These are phyloP conservation scores for Leptopilina clavipes DNA, from an alignment of 1,140 invertebrate species.

Conservation along the genomic window DNA sequence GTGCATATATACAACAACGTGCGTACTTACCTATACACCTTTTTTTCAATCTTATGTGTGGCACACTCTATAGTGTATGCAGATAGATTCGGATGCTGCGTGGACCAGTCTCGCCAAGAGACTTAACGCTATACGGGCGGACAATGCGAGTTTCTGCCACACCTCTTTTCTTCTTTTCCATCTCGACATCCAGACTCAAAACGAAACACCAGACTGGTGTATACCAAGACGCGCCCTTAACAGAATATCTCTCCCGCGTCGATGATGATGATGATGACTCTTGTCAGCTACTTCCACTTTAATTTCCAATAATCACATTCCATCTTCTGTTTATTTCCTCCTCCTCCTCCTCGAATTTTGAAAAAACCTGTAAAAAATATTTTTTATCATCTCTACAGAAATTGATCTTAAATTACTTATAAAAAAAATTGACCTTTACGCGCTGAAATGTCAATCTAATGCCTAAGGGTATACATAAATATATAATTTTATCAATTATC, in stretches of 20 bases:
- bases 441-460: neutral
- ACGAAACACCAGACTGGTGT: slow-evolving; percentile 37
- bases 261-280: neutral
- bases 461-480: neutral
- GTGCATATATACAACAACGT: slow-evolving; percentile 45
- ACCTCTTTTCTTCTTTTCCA: slow-evolving; percentile 71
- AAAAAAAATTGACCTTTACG: neutral
- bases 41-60: slow-evolving; percentile 50
- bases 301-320: slow-evolving; percentile 30
- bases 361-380: too few species aligned
- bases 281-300: neutral
- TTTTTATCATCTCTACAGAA: too few species aligned
- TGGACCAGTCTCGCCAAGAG: slow-evolving; percentile 65
- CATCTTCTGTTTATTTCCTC: too few species aligned
- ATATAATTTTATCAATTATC: neutral
- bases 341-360: slow-evolving; percentile 22
- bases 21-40: slow-evolving; percentile 34
- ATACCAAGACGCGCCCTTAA: slow-evolving; percentile 61
- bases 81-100: slow-evolving; percentile 71
- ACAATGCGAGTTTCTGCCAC: slow-evolving; percentile 70
- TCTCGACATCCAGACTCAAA: slow-evolving; percentile 53
- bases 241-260: slow-evolving; percentile 50
- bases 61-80: slow-evolving; percentile 55
- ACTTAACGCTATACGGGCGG: slow-evolving; percentile 59
- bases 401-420: too few species aligned